Conservation (phyloP, 2,113 vertebrate genomes). For the Forbesichthys papilliferus region DNA sequence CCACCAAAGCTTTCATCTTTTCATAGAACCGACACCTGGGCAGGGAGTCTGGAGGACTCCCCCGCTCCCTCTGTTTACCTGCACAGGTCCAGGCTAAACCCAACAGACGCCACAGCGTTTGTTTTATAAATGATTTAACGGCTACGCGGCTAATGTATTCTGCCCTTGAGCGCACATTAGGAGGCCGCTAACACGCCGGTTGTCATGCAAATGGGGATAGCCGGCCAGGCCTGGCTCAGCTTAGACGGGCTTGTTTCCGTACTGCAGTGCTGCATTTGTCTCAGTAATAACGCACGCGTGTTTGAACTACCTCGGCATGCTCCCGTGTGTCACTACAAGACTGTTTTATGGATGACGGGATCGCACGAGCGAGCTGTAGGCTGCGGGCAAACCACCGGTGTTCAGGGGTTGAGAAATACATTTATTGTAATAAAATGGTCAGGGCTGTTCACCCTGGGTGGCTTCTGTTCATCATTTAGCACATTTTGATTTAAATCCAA, state of each 20-base stretch:
- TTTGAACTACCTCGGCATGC: slow-evolving; percentile 46
- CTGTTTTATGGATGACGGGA: slow-evolving; percentile 37
- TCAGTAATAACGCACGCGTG: slow-evolving; percentile 49
- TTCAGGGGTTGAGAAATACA: slow-evolving; percentile 16
- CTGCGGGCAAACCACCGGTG: not conserved
- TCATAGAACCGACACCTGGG: slow-evolving; percentile 37
- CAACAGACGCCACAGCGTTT: slow-evolving; percentile 22
- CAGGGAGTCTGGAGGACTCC: slow-evolving; percentile 15
- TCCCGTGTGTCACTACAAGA: slow-evolving; percentile 35
- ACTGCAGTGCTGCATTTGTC: slow-evolving; percentile 57
- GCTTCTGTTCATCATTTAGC: not conserved
- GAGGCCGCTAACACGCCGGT: slow-evolving; percentile 29
- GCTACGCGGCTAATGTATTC: slow-evolving; percentile 35
- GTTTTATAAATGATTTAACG: slow-evolving; percentile 56
- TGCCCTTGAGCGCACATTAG: slow-evolving; percentile 41
- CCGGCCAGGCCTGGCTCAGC: slow-evolving; percentile 30
- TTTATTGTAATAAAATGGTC: not conserved
- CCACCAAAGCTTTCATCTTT: slow-evolving; percentile 3
- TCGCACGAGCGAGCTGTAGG: slow-evolving; percentile 21
- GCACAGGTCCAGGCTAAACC: slow-evolving; percentile 13
- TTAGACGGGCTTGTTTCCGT: slow-evolving; percentile 23
- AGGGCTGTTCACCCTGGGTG: not conserved
- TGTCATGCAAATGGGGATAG: slow-evolving; percentile 57
- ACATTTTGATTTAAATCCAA: not conserved
- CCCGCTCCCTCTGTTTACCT: not conserved